Evolutionary conservation across 2,113 vertebrate species (phyloP), one percentile per base, ranked within the genome.

Genomic region (Aspiorhynchus laticeps): DNA sequence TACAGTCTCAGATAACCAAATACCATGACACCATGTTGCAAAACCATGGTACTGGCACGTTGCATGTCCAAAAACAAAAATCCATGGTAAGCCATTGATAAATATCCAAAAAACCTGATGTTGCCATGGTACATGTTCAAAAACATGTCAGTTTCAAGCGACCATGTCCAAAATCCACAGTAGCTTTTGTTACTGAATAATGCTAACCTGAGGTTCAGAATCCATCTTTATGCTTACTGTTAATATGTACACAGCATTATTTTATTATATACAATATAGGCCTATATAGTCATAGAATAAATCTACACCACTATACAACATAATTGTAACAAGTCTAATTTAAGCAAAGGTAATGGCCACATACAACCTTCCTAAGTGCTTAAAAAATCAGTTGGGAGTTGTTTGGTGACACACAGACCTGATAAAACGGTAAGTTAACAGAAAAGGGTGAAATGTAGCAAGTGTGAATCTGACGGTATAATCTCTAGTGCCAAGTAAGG

Each of bases 381-480:
- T 19, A 56, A 53, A 56, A 12, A 79, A 33, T 33, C 48, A 41
- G 24, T n/a, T 75, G 14, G 15, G 17, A 24, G 12, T 12, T 31
- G 36, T 65, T 43, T 67, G 26, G 0, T 28, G 59, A 46, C 15
- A 38, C 12, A 48, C n/a, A 67, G 8, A 63, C 17, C 36, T 78
- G 74, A 61, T 36, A 75, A 78, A 67, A 86, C 48, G 67, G 46
- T 31, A 46, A 85, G 8, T 38, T 82, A 73, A 38, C 36, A 83
- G 17, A 79, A 85, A 31, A 28, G 80, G 41, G 74, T 65, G 75
- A 67, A 74, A 48, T 53, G 48, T 43, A 43, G 36, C 41, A 80
- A 80, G 84, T 84, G 53, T 86, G 86, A 89, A 76, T 84, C 53
- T 56, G 87, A 56, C 69, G 9, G 21, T 61, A 61, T 69, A 80